These are phyloP conservation scores for Cercopithecus hamlyni DNA, from an alignment of 2,797 vertebrate species.

Conservation along the genomic window DNA sequence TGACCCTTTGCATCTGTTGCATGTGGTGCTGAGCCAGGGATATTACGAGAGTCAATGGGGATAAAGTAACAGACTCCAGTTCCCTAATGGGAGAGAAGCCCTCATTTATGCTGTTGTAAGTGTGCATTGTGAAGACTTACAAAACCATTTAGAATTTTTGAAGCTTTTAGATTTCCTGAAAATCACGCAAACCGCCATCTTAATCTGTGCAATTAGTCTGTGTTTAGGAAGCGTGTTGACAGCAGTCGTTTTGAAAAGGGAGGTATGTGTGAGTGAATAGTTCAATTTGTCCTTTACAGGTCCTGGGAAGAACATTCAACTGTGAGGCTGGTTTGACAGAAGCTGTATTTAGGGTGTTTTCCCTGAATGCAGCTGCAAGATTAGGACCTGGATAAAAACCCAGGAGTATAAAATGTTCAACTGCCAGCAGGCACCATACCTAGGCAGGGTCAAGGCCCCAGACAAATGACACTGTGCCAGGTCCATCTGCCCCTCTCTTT, in stretches of 20 bases:
- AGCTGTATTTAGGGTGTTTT: neutral
- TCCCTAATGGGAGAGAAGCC: conserved; percentile 69
- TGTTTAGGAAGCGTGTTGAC: conserved; percentile 32
- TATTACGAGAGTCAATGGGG: conserved; percentile 72
- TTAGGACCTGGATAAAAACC: conserved; percentile 10
- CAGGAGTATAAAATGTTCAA: neutral
- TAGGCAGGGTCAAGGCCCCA: conserved; percentile 1
- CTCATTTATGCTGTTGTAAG: conserved; percentile 41
- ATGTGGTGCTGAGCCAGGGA: conserved; percentile 70
- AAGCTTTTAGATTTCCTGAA: conserved; percentile 64
- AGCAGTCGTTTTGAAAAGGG: conserved; percentile 31
- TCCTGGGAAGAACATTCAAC: neutral
- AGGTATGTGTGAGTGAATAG: neutral
- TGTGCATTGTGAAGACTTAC: conserved; percentile 55
- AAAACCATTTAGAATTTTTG: conserved; percentile 39
- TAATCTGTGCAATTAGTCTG: conserved; percentile 60
- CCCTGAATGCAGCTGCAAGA: neutral
- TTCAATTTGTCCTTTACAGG: conserved; percentile 17
- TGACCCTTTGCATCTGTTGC: conserved; percentile 78
- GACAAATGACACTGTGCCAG: neutral
- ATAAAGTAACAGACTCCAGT: conserved; percentile 73
- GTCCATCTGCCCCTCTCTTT: conserved; percentile 46
- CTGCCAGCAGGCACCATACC: conserved; percentile 6
- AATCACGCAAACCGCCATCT: conserved; percentile 32
- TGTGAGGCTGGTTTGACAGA: neutral